phyloP scores from a whole-genome alignment of 1,140 invertebrate species.

The Ctenoplectra terminalis region DNA sequence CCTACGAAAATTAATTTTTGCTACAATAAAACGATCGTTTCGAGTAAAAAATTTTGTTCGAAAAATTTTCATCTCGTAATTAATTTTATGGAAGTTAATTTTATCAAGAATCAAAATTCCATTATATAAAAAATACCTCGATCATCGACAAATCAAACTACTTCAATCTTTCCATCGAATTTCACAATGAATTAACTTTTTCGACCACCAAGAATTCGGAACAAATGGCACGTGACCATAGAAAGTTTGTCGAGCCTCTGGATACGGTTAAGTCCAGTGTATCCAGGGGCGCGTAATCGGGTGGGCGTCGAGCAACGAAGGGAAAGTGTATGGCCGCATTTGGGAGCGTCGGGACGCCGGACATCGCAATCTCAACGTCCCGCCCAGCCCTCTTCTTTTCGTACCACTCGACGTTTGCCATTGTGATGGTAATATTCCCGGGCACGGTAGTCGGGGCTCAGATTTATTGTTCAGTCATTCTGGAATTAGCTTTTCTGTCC shows the following conservation, averaged over 20 bases:
- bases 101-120: no score
- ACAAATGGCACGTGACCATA: slow-evolving; percentile 29
- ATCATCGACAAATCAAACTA: no score
- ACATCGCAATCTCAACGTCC: slow-evolving; percentile 78
- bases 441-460: slow-evolving; percentile 31
- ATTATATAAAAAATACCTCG: no score
- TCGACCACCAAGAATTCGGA: background rate
- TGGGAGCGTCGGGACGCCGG: slow-evolving; percentile 76
- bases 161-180: background rate
- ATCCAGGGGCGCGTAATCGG: slow-evolving; percentile 74
- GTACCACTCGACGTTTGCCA: slow-evolving; percentile 65
- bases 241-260: slow-evolving; percentile 38
- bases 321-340: slow-evolving; percentile 64
- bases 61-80: no score
- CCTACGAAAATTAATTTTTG: no score
- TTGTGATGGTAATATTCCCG: slow-evolving; percentile 77
- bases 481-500: slow-evolving; percentile 56
- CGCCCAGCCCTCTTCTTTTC: slow-evolving; percentile 71
- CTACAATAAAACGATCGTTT: no score
- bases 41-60: no score
- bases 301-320: slow-evolving; percentile 72
- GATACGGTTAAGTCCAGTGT: slow-evolving; percentile 62
- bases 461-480: slow-evolving; percentile 59
- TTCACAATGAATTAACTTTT: background rate
- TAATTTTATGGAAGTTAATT: no score